phyloP scores from a whole-genome alignment of 2,888 invertebrate genomes.

The Tricholauxania praeusta region DNA sequence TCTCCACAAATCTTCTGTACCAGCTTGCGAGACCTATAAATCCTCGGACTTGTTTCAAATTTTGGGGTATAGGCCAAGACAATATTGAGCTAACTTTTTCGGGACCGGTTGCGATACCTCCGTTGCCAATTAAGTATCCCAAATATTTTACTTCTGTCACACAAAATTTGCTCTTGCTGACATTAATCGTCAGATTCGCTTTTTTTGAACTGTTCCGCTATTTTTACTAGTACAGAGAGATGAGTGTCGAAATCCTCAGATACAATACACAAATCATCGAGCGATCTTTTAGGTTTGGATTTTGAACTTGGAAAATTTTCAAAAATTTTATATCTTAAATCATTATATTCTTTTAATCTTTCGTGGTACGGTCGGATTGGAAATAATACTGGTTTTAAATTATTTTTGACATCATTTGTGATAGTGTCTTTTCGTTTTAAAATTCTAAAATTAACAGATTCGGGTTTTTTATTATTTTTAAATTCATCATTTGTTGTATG shows the following conservation, averaged over 20 bases:
- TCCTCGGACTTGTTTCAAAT: conserved; percentile 43
- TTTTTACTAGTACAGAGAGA: conserved; percentile 34
- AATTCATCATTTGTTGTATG: too few relatives aligned
- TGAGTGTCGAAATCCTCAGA: too few relatives aligned
- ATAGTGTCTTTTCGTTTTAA: background rate
- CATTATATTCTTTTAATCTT: conserved; percentile 21
- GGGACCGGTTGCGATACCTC: conserved; percentile 37
- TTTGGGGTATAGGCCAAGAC: conserved; percentile 43
- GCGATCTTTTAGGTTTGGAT: too few relatives aligned
- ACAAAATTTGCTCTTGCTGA: too few relatives aligned
- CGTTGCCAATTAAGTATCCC: conserved; percentile 42
- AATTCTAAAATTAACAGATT: background rate
- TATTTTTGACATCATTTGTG: too few relatives aligned
- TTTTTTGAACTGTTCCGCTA: conserved; percentile 33
- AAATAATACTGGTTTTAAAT: background rate
- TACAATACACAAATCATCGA: too few relatives aligned
- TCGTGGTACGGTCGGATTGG: conserved; percentile 24
- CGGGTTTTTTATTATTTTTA: background rate
- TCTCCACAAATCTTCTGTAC: conserved; percentile 45
- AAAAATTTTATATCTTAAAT: too few relatives aligned
- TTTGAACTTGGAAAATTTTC: too few relatives aligned
- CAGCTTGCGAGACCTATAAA: conserved; percentile 47
- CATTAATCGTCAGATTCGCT: conserved; percentile 43
- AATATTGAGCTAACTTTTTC: conserved; percentile 24
- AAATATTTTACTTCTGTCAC: conserved; percentile 40